Evolutionary conservation across 37 sponge, comb jelly and placozoan genomes (phyloP), one percentile per base, ranked within the genome.

Genomic region (Aplysina aerophoba): DNA sequence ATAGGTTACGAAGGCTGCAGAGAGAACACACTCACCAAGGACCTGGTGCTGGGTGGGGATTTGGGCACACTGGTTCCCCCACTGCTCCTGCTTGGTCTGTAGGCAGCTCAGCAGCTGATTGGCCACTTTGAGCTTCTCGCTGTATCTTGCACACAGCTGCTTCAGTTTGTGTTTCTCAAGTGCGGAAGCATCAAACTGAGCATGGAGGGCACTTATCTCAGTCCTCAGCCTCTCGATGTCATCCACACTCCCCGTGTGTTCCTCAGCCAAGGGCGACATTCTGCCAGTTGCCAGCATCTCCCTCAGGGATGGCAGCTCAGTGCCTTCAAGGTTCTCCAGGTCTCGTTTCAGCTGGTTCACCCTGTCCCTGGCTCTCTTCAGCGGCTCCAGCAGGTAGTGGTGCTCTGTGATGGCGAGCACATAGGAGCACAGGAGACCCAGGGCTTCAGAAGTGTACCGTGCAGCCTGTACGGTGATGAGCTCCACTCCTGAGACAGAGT

Each of bases 1-100:
- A 85, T 95, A 97, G 28, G 84, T 88, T 22, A 92, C 83, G 83
- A 97, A 85, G 27, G 98, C 98, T 17, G 94, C 88, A 56, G 94
- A 86, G 4, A 93, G 71, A 64, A 95, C 59, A 73, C 94, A 93
- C 66, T 93, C 91, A 27, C 71, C 80, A 28, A 85, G 37, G 50
- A 89, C 50, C 16, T 55, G 28, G 22, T 86, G 66, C 34, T 36
- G 8, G 13, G 68, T 14, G 40, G 92, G 89, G 37, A 90, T 74
- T 12, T 73, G 37, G 31, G 82, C 61, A 28, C 88, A 62, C n/a
- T 66, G 63, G 15, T 66, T 39, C 50, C 69, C 55, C 89, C 94
- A 93, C 27, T 63, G 16, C 79, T 81, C 83, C 62, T 85, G 58
- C 30, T 81, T 62, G 0, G 15, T n/a, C 65, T 89, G 87, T 59